These are phyloP conservation scores for Tethya wilhelma DNA, from an alignment of 37 sponge, comb jelly and placozoan genomes.

Conservation along the genomic window DNA sequence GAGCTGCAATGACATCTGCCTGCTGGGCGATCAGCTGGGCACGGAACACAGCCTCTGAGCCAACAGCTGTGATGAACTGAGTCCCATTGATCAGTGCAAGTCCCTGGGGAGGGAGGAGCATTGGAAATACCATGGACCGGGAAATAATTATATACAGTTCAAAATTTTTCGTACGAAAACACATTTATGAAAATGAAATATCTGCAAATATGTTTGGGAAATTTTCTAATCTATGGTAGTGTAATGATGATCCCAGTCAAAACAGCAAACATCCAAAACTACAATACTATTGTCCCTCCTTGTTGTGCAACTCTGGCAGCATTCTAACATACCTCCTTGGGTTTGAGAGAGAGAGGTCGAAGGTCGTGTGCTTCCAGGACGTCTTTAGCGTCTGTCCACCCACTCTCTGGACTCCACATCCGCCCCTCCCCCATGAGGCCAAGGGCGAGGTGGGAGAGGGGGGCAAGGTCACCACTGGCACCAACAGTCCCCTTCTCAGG, in stretches of 20 bases:
- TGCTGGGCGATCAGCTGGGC: slow-evolving; percentile 72
- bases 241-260: too few species aligned
- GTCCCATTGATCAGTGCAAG: slow-evolving; percentile 95
- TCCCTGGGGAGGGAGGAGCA: slow-evolving; percentile 44
- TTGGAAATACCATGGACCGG: background rate
- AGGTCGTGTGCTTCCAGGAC: slow-evolving; percentile 79
- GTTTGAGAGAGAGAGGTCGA: slow-evolving; percentile 53
- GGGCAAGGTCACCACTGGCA: slow-evolving; percentile 98
- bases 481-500: slow-evolving; percentile 97
- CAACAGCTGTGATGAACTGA: slow-evolving; percentile 90
- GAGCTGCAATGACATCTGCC: slow-evolving; percentile 87
- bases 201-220: background rate
- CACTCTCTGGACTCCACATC: slow-evolving; percentile 96
- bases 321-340: slow-evolving; percentile 76
- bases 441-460: slow-evolving; percentile 91
- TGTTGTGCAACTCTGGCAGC: background rate
- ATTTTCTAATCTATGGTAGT: background rate
- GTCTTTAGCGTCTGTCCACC: slow-evolving; percentile 84
- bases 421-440: slow-evolving; percentile 95
- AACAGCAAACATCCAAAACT: background rate
- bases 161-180: too few species aligned
- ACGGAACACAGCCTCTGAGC: slow-evolving; percentile 76
- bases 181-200: background rate
- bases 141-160: too few species aligned
- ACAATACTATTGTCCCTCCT: slow-evolving; percentile 2